Conservation (phyloP, 2,888 invertebrate species). For the Hyalella azteca region DNA sequence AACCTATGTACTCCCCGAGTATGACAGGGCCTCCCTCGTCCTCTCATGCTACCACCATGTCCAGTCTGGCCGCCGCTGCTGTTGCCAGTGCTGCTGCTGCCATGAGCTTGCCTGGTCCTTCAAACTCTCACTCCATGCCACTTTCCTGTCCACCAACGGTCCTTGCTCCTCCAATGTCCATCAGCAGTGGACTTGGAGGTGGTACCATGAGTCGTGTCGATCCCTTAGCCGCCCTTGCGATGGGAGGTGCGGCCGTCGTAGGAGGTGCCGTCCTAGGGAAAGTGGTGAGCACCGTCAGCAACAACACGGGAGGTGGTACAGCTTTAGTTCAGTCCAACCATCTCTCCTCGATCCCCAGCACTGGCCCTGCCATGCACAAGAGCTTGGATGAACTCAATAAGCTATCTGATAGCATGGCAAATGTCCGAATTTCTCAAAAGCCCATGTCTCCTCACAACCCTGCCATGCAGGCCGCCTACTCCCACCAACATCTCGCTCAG, state of each 20-base stretch:
- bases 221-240: slow-evolving; percentile 50
- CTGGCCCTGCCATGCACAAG: slow-evolving; percentile 44
- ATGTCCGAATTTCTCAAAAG: slow-evolving; percentile 14
- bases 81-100: slow-evolving; percentile 7
- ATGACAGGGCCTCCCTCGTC: not conserved
- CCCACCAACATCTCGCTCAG: slow-evolving; percentile 32
- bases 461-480: slow-evolving; percentile 1
- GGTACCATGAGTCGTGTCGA: slow-evolving; percentile 54
- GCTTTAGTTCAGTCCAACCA: slow-evolving; percentile 40
- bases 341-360: slow-evolving; percentile 19
- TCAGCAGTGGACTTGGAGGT: slow-evolving; percentile 52
- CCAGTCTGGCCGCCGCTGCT: slow-evolving; percentile 22
- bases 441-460: not conserved
- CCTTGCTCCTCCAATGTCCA: slow-evolving; percentile 48
- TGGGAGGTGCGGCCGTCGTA: slow-evolving; percentile 47
- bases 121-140: slow-evolving; percentile 31
- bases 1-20: not conserved
- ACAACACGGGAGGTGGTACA: slow-evolving; percentile 41
- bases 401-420: slow-evolving; percentile 10
- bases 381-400: slow-evolving; percentile 39
- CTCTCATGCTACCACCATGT: not conserved
- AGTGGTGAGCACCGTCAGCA: slow-evolving; percentile 49
- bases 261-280: slow-evolving; percentile 53
- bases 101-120: slow-evolving; percentile 38
- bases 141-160: slow-evolving; percentile 32